Conservation (phyloP, 2,797 vertebrate species). For the Delichon dasypus region DNA sequence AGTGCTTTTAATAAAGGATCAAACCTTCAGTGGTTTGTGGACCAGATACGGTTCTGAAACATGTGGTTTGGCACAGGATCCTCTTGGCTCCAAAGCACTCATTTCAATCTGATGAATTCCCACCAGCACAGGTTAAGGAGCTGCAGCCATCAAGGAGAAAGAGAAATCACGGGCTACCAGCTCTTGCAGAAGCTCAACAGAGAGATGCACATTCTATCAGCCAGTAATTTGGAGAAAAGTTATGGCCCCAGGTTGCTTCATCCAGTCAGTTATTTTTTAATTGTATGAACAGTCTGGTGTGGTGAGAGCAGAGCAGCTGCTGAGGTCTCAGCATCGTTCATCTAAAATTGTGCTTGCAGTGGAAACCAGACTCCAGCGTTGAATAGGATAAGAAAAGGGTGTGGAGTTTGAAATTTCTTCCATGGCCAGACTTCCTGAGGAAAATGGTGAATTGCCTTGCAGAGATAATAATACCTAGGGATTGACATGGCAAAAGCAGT, state of each 20-base stretch:
- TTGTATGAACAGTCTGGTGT: background rate
- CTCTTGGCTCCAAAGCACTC: background rate
- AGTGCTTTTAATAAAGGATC: slow-evolving; percentile 47
- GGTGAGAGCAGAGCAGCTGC: background rate
- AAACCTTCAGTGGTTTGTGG: slow-evolving; percentile 24
- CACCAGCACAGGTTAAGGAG: background rate
- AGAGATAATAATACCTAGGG: background rate
- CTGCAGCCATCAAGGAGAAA: background rate
- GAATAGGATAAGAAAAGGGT: background rate
- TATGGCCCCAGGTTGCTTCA: background rate
- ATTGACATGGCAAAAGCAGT: slow-evolving; percentile 26
- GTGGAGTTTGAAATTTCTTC: slow-evolving; percentile 3
- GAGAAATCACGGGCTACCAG: background rate
- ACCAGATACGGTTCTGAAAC: background rate
- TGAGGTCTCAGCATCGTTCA: background rate
- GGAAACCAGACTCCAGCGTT: background rate
- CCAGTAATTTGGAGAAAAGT: background rate
- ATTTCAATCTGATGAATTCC: background rate
- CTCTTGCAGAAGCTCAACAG: background rate
- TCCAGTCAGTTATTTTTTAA: background rate
- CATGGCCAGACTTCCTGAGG: slow-evolving; percentile 9
- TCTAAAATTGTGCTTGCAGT: background rate
- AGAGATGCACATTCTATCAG: background rate
- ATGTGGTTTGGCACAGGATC: background rate
- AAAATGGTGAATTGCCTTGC: slow-evolving; percentile 10